phyloP scores from a whole-genome alignment of 1,140 invertebrate genomes.

The Lamellibrachia luymesi region DNA sequence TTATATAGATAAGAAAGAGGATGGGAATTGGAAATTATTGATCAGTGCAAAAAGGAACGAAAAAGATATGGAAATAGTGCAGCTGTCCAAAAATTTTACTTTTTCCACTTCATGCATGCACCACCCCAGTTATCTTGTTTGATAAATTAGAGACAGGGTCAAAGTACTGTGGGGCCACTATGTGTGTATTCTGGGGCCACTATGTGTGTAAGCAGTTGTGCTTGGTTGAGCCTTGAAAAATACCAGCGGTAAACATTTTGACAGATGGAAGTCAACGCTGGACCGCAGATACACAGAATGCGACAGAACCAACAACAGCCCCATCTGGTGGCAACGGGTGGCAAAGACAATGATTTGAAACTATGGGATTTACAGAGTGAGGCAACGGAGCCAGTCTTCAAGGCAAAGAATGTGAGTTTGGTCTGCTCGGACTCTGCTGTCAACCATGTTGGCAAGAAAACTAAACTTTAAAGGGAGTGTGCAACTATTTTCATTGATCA shows the following conservation, averaged over 20 bases:
- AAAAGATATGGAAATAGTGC: too few relatives aligned
- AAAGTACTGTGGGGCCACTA: too few relatives aligned
- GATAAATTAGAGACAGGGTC: not conserved
- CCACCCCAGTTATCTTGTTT: too few relatives aligned
- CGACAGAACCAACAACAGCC: constrained; percentile 53
- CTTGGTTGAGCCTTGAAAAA: not conserved
- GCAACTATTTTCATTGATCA: too few relatives aligned
- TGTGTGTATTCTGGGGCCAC: too few relatives aligned
- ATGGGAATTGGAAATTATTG: too few relatives aligned
- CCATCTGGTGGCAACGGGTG: constrained; percentile 68
- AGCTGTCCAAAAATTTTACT: too few relatives aligned
- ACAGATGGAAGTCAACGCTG: constrained; percentile 42
- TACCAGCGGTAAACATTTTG: not conserved
- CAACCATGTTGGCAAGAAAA: too few relatives aligned
- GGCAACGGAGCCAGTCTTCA: constrained; percentile 60
- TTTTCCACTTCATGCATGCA: too few relatives aligned
- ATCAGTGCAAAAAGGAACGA: too few relatives aligned
- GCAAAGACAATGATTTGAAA: constrained; percentile 73
- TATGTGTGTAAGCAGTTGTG: not conserved
- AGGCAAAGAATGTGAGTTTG: constrained; percentile 69
- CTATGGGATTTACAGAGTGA: constrained; percentile 67
- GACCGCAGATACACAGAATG: constrained; percentile 60
- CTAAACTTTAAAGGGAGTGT: too few relatives aligned
- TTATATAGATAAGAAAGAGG: too few relatives aligned
- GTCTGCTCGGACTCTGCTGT: not conserved